Conservation (phyloP, 2,113 vertebrate species). For the Sinocyclocheilus anophthalmus region DNA sequence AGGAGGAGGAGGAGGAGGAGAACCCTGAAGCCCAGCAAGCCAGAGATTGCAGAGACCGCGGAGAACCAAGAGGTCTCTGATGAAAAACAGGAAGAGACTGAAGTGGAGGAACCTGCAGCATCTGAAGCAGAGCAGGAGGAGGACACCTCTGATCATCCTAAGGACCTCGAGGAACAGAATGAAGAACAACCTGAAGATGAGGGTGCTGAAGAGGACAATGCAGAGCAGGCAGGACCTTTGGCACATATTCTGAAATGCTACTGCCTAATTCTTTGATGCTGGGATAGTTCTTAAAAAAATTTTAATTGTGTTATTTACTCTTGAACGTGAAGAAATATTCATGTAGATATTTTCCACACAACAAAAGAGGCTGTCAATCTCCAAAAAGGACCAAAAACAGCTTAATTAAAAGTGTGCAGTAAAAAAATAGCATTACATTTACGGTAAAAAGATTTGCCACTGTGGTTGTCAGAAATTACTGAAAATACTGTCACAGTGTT, state of each 20-base stretch:
- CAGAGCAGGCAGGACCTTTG: conserved; percentile 43
- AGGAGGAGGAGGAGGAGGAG: conserved; percentile 47
- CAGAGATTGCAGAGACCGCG: conserved; percentile 13
- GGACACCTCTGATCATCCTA: conserved; percentile 7
- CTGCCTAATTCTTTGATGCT: background rate
- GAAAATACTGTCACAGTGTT: background rate
- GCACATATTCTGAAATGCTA: background rate
- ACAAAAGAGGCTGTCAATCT: background rate
- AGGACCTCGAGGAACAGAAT: conserved; percentile 36
- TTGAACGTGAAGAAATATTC: background rate
- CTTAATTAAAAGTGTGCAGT: background rate
- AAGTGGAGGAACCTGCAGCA: conserved; percentile 1
- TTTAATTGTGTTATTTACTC: background rate
- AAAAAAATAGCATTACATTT: background rate
- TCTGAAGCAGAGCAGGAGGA: conserved; percentile 25
- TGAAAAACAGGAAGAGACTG: background rate
- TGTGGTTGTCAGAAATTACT: background rate
- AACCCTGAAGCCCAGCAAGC: conserved; percentile 37
- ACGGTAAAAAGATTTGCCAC: background rate
- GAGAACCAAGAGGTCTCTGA: conserved; percentile 11
- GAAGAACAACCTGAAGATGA: conserved; percentile 53
- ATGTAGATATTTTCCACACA: background rate
- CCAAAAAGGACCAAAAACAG: background rate
- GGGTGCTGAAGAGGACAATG: conserved; percentile 30
- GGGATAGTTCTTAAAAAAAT: background rate